phyloP scores from a whole-genome alignment of 2,113 vertebrate genomes.

The Gymnorhina tibicen region DNA sequence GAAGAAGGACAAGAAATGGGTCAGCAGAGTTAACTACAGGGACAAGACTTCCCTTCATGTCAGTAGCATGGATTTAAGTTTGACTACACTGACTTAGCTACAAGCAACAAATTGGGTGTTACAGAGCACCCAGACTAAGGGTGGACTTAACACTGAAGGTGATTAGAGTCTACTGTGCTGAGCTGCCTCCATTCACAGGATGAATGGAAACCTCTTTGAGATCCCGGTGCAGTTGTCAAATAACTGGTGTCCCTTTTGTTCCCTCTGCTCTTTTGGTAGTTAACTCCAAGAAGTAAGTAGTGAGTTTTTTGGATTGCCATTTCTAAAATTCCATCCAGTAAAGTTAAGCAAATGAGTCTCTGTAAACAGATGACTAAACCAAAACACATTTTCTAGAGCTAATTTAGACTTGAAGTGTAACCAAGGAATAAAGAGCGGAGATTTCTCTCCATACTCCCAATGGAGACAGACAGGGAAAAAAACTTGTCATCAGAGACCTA shows the following conservation, averaged over 20 bases:
- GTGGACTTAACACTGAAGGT: not conserved
- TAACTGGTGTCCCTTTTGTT: not conserved
- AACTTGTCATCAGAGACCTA: not conserved
- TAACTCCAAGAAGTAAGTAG: not conserved
- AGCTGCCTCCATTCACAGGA: not conserved
- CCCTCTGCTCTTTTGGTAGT: not conserved
- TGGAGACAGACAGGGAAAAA: not conserved
- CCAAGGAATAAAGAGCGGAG: not conserved
- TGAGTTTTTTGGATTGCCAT: not conserved
- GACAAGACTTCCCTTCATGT: not conserved
- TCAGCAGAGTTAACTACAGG: not conserved
- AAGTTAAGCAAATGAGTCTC: not conserved
- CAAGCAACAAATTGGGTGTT: not conserved
- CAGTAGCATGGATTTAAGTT: not conserved
- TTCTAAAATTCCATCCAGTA: not conserved
- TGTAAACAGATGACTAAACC: slow-evolving; percentile 9
- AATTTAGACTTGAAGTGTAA: not conserved
- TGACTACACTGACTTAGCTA: not conserved
- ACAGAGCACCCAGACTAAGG: not conserved
- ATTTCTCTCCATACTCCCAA: not conserved
- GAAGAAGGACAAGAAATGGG: not conserved
- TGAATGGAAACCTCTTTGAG: not conserved
- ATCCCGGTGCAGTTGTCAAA: not conserved
- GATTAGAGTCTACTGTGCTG: not conserved
- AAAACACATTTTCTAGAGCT: slow-evolving; percentile 22